Evolutionary conservation across 2,113 vertebrate genomes (phyloP).

Genomic region (cattle (Bos taurus)): ARS-UCD2.0 NC_037330.1:15533001-15533500

Average conservation of each 20-base stretch:
- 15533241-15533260: slow-evolving; percentile 68
- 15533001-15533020: not conserved
- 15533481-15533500: not conserved
- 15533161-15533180: not conserved
- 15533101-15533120: not conserved
- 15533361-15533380: not conserved
- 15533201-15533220: slow-evolving; percentile 63
- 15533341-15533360: not conserved
- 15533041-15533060: not conserved
- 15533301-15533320: slow-evolving; percentile 62
- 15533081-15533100: not conserved
- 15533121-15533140: not conserved
- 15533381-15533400: not conserved
- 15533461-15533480: not conserved
- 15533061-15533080: not conserved
- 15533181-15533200: slow-evolving; percentile 46
- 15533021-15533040: not conserved
- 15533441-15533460: not conserved
- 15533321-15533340: slow-evolving; percentile 58
- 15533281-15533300: slow-evolving; percentile 65
- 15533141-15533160: not conserved
- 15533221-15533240: slow-evolving; percentile 66
- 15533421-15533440: not conserved
- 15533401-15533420: not conserved
- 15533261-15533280: slow-evolving; percentile 49